Percentiles rank a stretch among this genome's conserved stretches.
phyloP scores from a whole-genome alignment of 2,888 invertebrate genomes.

The Amphiduros pacificus region DNA sequence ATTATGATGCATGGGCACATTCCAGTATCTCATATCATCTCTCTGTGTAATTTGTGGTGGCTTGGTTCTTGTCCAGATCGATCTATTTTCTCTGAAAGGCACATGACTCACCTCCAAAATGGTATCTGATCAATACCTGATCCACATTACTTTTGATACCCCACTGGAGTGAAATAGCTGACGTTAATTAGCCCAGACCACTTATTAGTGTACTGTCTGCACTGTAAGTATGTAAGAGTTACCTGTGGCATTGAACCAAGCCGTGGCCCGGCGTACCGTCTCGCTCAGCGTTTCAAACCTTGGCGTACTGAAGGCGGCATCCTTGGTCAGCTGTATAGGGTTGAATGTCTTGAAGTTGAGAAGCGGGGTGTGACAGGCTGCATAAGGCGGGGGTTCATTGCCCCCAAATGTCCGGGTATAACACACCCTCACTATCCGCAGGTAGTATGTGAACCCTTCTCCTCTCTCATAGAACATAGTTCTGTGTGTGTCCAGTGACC shows the following conservation, averaged over 20 bases:
- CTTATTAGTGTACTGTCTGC: neutral
- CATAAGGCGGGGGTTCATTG: neutral
- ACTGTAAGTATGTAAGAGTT: too few species aligned
- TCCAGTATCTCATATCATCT: too few species aligned
- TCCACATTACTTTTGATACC: too few species aligned
- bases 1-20: too few species aligned
- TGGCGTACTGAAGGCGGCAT: constrained; percentile 7
- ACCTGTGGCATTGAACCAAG: constrained; percentile 20
- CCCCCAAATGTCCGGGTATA: constrained; percentile 5
- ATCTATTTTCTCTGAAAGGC: too few species aligned
- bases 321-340: constrained; percentile 16
- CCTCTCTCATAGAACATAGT: constrained; percentile 20
- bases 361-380: neutral
- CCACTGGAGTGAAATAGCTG: too few species aligned
- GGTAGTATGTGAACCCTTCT: constrained; percentile 14
- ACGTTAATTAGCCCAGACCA: too few species aligned
- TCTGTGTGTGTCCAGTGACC: constrained; percentile 19
- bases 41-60: too few species aligned
- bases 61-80: too few species aligned
- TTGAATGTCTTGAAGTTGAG: constrained; percentile 21
- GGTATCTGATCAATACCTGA: too few species aligned
- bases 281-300: constrained; percentile 15
- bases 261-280: constrained; percentile 15
- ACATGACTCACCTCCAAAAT: too few species aligned
- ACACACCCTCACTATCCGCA: constrained; percentile 19